phyloP scores from a whole-genome alignment of 2,113 vertebrate species.

The Phylloscopus trochilus region DNA sequence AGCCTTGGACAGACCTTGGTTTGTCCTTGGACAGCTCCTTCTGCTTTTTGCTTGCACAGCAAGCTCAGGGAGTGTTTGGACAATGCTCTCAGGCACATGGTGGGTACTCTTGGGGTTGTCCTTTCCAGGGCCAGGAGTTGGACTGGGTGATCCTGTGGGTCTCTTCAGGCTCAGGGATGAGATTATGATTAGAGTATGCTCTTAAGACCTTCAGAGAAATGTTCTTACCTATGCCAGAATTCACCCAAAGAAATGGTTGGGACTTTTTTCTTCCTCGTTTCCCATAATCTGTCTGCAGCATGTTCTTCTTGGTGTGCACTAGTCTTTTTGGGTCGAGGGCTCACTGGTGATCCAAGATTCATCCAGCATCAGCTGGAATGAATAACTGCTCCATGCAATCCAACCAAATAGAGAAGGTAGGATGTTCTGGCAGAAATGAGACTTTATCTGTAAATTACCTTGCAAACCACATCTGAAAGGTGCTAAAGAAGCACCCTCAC shows the following conservation, averaged over 20 bases:
- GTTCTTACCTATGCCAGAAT: neutral
- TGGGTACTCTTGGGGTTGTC: neutral
- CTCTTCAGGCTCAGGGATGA: neutral
- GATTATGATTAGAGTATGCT: neutral
- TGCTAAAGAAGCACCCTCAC: neutral
- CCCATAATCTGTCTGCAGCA: neutral
- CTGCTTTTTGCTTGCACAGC: neutral
- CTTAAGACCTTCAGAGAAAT: neutral
- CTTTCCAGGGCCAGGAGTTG: neutral
- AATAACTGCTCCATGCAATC: neutral
- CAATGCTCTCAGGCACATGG: neutral
- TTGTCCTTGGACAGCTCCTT: neutral
- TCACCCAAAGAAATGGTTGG: neutral
- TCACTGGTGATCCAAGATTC: neutral
- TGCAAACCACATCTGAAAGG: neutral
- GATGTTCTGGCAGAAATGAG: neutral
- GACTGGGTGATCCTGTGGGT: neutral
- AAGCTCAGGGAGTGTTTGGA: neutral
- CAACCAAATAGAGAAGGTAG: neutral
- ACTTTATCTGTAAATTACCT: constrained; percentile 5
- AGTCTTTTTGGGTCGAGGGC: neutral
- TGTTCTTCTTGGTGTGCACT: neutral
- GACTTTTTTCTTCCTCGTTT: neutral
- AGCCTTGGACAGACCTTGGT: neutral
- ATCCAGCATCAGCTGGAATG: neutral